phyloP scores from a whole-genome alignment of 2,797 vertebrate genomes.

The Sus cebifrons region DNA sequence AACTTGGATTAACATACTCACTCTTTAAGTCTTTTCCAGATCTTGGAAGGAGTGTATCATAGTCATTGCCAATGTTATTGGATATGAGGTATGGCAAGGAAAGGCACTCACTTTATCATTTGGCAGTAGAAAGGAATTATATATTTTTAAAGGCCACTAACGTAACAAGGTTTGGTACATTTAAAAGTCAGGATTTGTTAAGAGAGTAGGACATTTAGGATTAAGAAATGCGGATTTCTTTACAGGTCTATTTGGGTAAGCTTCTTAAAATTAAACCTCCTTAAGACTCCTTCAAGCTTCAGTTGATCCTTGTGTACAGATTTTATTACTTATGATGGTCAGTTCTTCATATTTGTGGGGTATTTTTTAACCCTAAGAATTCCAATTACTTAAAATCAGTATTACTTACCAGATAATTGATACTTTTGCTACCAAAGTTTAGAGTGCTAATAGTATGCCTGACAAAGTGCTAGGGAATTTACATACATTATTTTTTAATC shows the following conservation, averaged over 20 bases:
- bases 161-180: neutral
- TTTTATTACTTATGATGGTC: neutral
- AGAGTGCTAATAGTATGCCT: neutral
- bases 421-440: neutral
- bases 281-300: constrained; percentile 15
- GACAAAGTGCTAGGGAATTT: neutral
- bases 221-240: constrained; percentile 41
- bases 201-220: constrained; percentile 40
- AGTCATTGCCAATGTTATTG: neutral
- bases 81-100: neutral
- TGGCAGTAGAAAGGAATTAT: neutral
- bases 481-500: neutral
- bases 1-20: constrained; percentile 22
- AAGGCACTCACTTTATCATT: neutral
- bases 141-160: constrained; percentile 43
- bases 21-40: neutral
- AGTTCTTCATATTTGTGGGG: neutral
- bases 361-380: neutral
- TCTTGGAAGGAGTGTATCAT: neutral
- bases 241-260: constrained; percentile 46
- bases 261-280: constrained; percentile 61
- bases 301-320: neutral
- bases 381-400: constrained; percentile 1
- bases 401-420: neutral
- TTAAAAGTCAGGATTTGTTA: constrained; percentile 15